Base-by-base conservation (phyloP, 2,888 invertebrate genomes). In the Coenonympha glycerion region DNA sequence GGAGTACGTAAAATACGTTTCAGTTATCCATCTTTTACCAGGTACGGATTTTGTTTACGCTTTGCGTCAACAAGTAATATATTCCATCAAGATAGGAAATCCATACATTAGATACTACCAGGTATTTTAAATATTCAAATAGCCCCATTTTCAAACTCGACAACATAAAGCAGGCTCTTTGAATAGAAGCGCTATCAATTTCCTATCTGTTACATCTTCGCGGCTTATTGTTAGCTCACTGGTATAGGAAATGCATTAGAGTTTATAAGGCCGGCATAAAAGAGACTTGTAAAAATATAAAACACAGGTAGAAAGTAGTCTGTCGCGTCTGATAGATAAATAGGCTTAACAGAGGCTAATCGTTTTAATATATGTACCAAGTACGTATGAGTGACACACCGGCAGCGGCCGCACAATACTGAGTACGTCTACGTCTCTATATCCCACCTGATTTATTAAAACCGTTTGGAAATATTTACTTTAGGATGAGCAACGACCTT, bases 371-470 rank as follows among this genome's bases (percentile, higher is more conserved):
- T n/a, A n/a, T n/a, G n/a, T n/a, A n/a, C n/a, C 33, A 30, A 40
- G 48, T 34, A 51, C 51, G 44, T 40, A 28, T 45, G 36, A 47
- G 37, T 47, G 49, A 33, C 40, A 44, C 50, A 22, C 18, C 13
- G 45, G 21, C 36, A 30, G 24, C 28, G 42, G 24, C 49, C 39
- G 30, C 22, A 34, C 36, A 31, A 19, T 36, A 37, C 48, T 24
- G 26, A 33, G 24, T n/a, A n/a, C n/a, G n/a, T 36, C 52, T 34
- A 40, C 41, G 41, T 52, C 47, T 48, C 24, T 68, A 53, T 69
- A 75, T 71, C 74, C 74, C 58, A 68, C 65, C 69, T 74, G 73
- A 78, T 71, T 78, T 73, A 71, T 67, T 75, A 71, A 79, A 69
- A 73, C 67, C 63, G 65, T 65, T 64, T 62, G 64, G 63, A 70